Base-by-base conservation (phyloP, 2,113 vertebrate species). In the Nothobranchius furzeri region DNA sequence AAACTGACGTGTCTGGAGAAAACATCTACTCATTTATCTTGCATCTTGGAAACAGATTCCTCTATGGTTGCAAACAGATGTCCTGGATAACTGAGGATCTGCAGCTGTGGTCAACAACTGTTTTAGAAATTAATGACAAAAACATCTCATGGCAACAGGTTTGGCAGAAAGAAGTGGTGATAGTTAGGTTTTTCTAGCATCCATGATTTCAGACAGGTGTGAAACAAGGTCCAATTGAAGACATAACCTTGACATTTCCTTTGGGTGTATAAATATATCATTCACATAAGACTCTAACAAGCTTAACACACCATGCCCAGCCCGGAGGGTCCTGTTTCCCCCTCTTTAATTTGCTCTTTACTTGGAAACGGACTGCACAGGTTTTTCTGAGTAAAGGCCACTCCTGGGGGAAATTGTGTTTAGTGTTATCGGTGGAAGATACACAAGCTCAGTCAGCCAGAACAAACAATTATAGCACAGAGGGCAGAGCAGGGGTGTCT, bases 381-480 rank as follows among this genome's bases (percentile, higher is more conserved):
- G 60, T 79, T 83, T 79, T 85, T 68, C 74, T 68, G 59, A 37
- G 64, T 45, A 56, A 73, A 81, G 76, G 83, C 68, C 9, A 48
- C 84, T 75, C 69, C 73, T 65, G 66, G 70, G 80, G 78, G 71
- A 91, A 90, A 92, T 89, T 88, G 85, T 87, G 82, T 89, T 85
- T 77, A 86, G 79, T 62, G 61, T 89, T 90, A 89, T 87, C 78
- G 30, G 69, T 82, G 72, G 84, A 71, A 90, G 89, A 88, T 88
- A 86, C 79, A 86, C 15, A 2, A 55, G 76, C 79, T 67, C 77
- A 81, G 77, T 85, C 85, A 80, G 75, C 77, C 76, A 65, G 80
- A 90, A 85, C 85, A 90, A 85, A 89, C 82, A 88, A 90, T 91
- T 90, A 88, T 83, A 78, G 64, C 64, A 83, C 78, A 78, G 68